Evolutionary conservation across 2,888 invertebrate genomes (phyloP), one percentile per base, ranked within the genome.

Genomic region (Athalia cordata): DNA sequence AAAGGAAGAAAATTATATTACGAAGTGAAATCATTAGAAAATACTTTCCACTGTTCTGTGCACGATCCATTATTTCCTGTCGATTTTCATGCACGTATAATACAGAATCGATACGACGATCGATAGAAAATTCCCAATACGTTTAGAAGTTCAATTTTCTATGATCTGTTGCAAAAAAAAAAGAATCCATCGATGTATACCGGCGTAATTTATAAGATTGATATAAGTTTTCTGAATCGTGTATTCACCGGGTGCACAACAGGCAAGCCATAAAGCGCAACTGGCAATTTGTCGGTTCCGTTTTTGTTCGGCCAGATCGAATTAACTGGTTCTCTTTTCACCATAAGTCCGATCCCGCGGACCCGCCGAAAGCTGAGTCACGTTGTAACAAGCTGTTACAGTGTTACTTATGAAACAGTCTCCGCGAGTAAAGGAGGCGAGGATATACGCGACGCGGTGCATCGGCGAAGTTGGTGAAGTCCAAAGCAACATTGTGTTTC

Each of bases 11-110:
- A 78, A 65, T 62, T 11, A 29, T 29, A 70, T 80, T 65, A 76
- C 74, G 49, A 74, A 77, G 80, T 77, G 81, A 81, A 81, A 81
- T 80, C 79, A 80, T 81, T 80, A 81, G 81, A 81, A 81, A 80
- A 80, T 50, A 76, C 80, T 81, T 80, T 80, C 79, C 68, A 62
- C 47, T 29, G 55, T 55, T 43, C 52, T 50, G 13, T 9, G 7
- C n/a, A 49, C 15, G 74, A 15, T 50, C 61, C 50, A 11, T 43
- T 57, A 9, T 7, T 15, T 50, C 15, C 43, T 43, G 55, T 68
- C 15, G n/a, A 11, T 55, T n/a, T n/a, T n/a, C 3, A 55, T 3
- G 55, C 8, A 11, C 29, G 29, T 29, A 29, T 29, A 29, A 29
- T 29, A 29, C 29, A 29, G 29, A 29, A 29, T 29, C 29, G 29